phyloP scores from a whole-genome alignment of 2,113 vertebrate genomes.

The Pseudopodoces humilis region DNA sequence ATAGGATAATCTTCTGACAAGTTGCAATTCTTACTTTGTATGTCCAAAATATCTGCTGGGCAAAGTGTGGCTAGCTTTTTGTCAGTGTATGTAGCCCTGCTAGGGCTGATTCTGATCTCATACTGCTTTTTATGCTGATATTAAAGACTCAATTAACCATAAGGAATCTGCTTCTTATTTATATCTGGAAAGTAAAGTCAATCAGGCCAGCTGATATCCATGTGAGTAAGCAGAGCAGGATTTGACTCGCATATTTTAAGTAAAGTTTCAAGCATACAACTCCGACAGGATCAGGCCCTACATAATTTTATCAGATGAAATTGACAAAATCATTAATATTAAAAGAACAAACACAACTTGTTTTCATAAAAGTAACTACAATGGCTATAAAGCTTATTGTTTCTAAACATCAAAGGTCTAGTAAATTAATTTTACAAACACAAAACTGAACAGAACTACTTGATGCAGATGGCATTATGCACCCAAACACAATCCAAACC shows the following conservation, averaged over 20 bases:
- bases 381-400: neutral
- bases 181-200: constrained; percentile 31
- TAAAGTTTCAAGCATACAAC: neutral
- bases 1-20: constrained; percentile 9
- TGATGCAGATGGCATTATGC: neutral
- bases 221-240: neutral
- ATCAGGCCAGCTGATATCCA: constrained; percentile 17
- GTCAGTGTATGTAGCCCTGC: neutral
- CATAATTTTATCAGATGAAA: neutral
- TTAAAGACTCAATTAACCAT: constrained; percentile 60
- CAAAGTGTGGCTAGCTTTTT: neutral
- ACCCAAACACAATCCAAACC: neutral
- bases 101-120: constrained; percentile 25
- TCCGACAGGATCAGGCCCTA: neutral
- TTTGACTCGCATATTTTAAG: neutral
- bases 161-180: constrained; percentile 54
- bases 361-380: neutral
- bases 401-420: neutral
- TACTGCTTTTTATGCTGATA: constrained; percentile 28
- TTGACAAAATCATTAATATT: neutral
- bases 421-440: neutral
- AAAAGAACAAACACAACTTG: neutral
- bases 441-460: neutral
- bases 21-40: neutral
- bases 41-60: constrained; percentile 13